phyloP scores from a whole-genome alignment of 2,113 vertebrate genomes.

The Illadopsis cleaveri region DNA sequence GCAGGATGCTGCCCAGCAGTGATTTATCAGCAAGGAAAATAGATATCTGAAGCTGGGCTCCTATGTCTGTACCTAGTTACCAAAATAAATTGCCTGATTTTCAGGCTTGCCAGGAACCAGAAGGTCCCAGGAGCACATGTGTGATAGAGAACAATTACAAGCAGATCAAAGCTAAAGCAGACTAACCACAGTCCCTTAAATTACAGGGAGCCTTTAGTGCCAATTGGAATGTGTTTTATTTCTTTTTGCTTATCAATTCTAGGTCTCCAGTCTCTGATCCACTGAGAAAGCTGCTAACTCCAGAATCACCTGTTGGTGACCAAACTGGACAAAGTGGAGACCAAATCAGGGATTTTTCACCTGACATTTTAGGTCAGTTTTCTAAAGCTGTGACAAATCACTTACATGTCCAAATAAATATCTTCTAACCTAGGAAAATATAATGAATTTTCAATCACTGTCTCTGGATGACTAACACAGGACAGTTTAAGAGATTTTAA shows the following conservation, averaged over 20 bases:
- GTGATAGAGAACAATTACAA: not conserved
- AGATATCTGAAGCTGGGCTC: not conserved
- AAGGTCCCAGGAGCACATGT: not conserved
- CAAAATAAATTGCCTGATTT: conserved; percentile 46
- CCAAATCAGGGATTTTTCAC: not conserved
- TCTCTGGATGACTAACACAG: not conserved
- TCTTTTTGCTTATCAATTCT: not conserved
- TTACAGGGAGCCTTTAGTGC: not conserved
- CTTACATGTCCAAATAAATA: not conserved
- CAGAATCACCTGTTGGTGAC: not conserved
- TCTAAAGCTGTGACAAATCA: not conserved
- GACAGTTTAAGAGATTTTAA: not conserved
- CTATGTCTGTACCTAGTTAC: not conserved
- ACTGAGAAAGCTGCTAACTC: not conserved
- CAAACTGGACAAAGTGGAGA: not conserved
- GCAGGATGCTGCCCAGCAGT: not conserved
- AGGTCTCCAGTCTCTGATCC: not conserved
- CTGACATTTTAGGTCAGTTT: not conserved
- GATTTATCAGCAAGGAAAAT: conserved; percentile 2
- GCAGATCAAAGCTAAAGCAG: conserved; percentile 3
- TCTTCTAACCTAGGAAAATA: not conserved
- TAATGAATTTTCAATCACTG: not conserved
- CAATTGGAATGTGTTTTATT: not conserved
- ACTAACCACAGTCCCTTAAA: not conserved
- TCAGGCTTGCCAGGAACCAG: conserved; percentile 15